phyloP scores from a whole-genome alignment of 2,888 invertebrate species.

The Ichneumoninae sp. region DNA sequence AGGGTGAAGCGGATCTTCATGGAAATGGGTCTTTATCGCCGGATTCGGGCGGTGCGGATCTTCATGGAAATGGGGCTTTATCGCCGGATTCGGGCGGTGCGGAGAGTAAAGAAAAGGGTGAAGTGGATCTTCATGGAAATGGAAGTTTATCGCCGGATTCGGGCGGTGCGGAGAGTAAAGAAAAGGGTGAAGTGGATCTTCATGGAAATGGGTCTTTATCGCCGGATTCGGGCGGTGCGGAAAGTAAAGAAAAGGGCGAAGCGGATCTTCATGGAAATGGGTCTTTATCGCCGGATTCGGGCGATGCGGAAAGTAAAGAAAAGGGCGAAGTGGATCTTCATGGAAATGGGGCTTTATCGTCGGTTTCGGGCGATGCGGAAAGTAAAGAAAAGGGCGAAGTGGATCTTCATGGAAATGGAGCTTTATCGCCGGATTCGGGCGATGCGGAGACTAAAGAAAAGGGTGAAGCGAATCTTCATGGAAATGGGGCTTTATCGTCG shows the following conservation, averaged over 20 bases:
- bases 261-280: not conserved
- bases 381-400: not conserved
- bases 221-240: not conserved
- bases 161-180: not conserved
- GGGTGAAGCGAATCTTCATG: not conserved
- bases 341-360: not conserved
- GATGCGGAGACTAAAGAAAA: not conserved
- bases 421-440: not conserved
- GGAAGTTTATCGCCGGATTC: too few species aligned
- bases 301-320: not conserved
- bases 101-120: not conserved
- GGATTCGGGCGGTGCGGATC: too few species aligned
- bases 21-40: too few species aligned
- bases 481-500: too few species aligned
- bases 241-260: not conserved
- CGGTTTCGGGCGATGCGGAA: not conserved
- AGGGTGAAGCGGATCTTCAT: not conserved
- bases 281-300: not conserved
- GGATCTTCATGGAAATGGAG: not conserved
- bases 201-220: not conserved
- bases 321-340: not conserved
- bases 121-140: not conserved
- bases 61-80: too few species aligned
- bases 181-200: not conserved
- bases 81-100: too few species aligned